Evolutionary conservation across 1,140 invertebrate species (phyloP), one percentile per base, ranked within the genome.

Genomic region (Drosophila azteca): DNA sequence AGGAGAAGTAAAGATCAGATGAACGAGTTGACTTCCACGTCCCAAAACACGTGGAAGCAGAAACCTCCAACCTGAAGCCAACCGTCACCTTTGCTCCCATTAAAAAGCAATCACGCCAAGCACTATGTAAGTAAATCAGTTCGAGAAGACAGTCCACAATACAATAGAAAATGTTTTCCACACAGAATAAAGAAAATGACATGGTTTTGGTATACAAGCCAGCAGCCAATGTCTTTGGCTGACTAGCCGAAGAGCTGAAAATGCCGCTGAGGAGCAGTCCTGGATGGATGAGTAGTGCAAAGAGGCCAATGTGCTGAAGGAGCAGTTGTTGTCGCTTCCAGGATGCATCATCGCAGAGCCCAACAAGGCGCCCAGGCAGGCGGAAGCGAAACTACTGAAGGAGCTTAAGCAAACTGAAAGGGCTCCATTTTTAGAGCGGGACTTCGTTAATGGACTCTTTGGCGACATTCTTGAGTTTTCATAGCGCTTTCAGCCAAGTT

Each of bases 221-320:
- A 1, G 89, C 92, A 0, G 94, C 94, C 0, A 93, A 94, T 79
- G 93, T 93, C 58, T 91, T 94, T 11, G 94, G 94, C 20, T 70
- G 84, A 93, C 13, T 93, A 92, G 50, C 93, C 93, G 6, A 85
- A 91, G 17, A 77, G 67, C 1, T 55, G 92, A 92, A 49, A 93
- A 54, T 50, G 87, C 94, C 6, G 92, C 93, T n/a, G 93, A 92
- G 0, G 90, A 93, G 24, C 64, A 93, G 1, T 92, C 94, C 39
- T 96, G 95, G 94, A 92, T 95, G 52, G 93, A 93, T 51, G 93
- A 93, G 6, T 92, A 93, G 0, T 93, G 93, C 0, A 91, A 92
- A 13, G 94, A 95, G 44, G 94, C 93, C n/a, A 54, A 87, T 26
- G 88, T 92, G 29, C 44, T 92, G 3, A 90, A 91, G 57, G 48